A percentile compares a stretch with the other conserved stretches of the same genome.
Evolutionary conservation across 1,140 invertebrate species (phyloP).

Genomic region (Bathynomus jamesi): DNA sequence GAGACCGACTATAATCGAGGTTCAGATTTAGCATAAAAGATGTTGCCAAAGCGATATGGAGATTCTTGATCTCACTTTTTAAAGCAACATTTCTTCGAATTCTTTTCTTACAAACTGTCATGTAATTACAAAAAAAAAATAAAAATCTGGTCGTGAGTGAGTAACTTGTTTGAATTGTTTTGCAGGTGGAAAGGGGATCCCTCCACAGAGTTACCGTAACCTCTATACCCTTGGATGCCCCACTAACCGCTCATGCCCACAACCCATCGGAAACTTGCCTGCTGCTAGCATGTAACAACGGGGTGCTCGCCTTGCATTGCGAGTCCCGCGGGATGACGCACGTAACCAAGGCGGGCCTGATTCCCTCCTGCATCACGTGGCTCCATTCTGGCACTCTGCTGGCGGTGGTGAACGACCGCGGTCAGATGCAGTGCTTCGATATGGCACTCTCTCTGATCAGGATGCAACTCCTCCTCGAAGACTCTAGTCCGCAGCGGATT

Average conservation of each 20-base stretch:
- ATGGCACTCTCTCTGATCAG: constrained; percentile 58
- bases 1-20: no score
- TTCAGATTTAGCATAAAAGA: no score
- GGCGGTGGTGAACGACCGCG: constrained; percentile 59
- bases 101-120: no score
- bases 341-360: constrained; percentile 54
- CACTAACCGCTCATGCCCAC: constrained; percentile 34
- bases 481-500: constrained; percentile 53
- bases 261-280: constrained; percentile 59
- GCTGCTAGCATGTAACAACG: constrained; percentile 65
- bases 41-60: no score
- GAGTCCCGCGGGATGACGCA: constrained; percentile 54
- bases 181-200: constrained; percentile 23
- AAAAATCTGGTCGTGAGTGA: no score
- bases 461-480: constrained; percentile 60
- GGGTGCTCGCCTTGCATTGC: constrained; percentile 63
- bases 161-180: no score
- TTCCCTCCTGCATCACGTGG: constrained; percentile 62
- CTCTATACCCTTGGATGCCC: constrained; percentile 60
- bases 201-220: constrained; percentile 59
- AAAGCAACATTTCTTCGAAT: no score
- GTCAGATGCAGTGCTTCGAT: constrained; percentile 70
- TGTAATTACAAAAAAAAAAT: no score
- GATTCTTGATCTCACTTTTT: no score
- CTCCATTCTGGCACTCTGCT: constrained; percentile 61